A percentile compares a stretch with the other conserved stretches of the same genome.
Conservation (phyloP, 2,113 vertebrate species). For the Recurvirostra avosetta region DNA sequence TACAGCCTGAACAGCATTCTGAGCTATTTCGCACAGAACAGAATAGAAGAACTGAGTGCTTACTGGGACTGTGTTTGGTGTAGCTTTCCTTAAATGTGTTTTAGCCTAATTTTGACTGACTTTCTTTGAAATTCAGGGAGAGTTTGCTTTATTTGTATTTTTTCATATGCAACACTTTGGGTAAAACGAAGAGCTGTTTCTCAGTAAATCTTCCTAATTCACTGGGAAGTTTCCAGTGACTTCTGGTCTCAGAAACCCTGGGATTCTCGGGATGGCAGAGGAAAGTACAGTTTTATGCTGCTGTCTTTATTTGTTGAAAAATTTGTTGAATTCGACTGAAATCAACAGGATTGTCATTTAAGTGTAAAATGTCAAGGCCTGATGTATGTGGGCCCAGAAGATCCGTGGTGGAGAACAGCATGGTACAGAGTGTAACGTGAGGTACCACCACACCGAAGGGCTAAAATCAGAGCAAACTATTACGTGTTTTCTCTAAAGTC, state of each 20-base stretch:
- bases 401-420: neutral
- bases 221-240: neutral
- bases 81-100: neutral
- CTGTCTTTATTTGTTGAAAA: neutral
- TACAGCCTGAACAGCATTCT: neutral
- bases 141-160: neutral
- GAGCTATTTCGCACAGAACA: neutral
- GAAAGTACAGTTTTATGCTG: neutral
- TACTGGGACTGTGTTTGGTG: neutral
- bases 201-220: neutral
- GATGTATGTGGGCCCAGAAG: neutral
- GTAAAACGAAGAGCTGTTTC: neutral
- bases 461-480: neutral
- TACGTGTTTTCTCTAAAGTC: neutral
- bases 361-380: neutral
- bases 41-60: neutral
- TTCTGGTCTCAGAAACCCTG: neutral
- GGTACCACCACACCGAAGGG: neutral
- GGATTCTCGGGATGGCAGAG: neutral
- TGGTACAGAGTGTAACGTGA: neutral
- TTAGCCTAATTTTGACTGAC: neutral
- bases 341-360: neutral
- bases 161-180: neutral
- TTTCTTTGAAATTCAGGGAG: neutral
- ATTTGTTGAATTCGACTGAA: neutral